Percentiles rank a stretch among this genome's conserved stretches.
phyloP scores from a whole-genome alignment of 2,797 vertebrate genomes.

The Gymnoscopelus microlampas region DNA sequence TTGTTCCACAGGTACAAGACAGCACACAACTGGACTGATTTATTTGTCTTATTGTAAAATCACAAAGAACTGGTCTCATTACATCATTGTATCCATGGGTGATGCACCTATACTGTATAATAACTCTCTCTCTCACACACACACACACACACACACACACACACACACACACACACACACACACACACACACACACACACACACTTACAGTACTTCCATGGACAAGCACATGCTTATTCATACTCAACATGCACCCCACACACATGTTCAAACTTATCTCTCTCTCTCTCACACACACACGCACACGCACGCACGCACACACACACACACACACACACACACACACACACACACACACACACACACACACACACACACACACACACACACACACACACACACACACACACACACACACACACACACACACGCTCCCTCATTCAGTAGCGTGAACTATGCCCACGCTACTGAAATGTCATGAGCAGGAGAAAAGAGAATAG shows the following conservation, averaged over 20 bases:
- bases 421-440: conserved; percentile 23
- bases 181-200: too few species aligned
- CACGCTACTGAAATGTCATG: conserved; percentile 57
- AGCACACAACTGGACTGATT: not conserved
- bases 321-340: conserved; percentile 20
- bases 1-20: not conserved
- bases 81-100: not conserved
- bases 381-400: conserved; percentile 21
- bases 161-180: not conserved
- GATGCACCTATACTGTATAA: not conserved
- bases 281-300: conserved; percentile 17
- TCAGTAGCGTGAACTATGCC: conserved; percentile 28
- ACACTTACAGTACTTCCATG: too few species aligned
- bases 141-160: not conserved
- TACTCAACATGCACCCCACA: not conserved
- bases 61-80: not conserved
- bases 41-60: conserved; percentile 4
- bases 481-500: conserved; percentile 60
- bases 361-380: conserved; percentile 32
- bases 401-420: conserved; percentile 27
- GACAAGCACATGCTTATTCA: too few species aligned
- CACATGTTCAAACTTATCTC: conserved; percentile 1
- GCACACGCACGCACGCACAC: conserved; percentile 31
- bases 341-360: conserved; percentile 30
- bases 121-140: not conserved